Percentiles rank a stretch among this genome's conserved stretches.
phyloP scores from a whole-genome alignment of 2,888 invertebrate species.

The Drosophila buzzatii region DNA sequence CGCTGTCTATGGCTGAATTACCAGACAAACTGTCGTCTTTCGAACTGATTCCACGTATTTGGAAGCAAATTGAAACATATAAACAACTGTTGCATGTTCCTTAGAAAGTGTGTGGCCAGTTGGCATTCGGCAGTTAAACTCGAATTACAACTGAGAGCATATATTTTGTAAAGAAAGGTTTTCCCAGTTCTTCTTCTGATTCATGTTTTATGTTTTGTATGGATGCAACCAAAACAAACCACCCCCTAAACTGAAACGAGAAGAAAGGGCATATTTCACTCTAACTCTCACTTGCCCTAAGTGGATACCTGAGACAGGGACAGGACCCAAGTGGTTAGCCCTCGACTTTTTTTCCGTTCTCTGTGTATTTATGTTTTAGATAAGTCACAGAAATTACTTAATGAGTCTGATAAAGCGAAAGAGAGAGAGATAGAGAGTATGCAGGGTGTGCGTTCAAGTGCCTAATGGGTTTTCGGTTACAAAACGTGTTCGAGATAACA shows the following conservation, averaged over 20 bases:
- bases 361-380: constrained; percentile 40
- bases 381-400: constrained; percentile 75
- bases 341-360: neutral
- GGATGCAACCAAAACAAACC: constrained; percentile 81
- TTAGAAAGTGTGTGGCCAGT: constrained; percentile 40
- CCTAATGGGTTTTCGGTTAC: constrained; percentile 79
- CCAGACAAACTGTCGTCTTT: constrained; percentile 54
- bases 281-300: constrained; percentile 33
- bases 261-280: constrained; percentile 30
- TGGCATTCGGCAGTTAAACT: constrained; percentile 37
- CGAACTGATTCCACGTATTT: constrained; percentile 48
- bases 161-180: constrained; percentile 42
- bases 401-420: constrained; percentile 70
- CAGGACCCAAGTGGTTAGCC: constrained; percentile 60
- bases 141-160: constrained; percentile 58
- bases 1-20: neutral
- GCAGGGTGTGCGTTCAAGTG: constrained; percentile 60
- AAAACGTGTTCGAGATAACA: constrained; percentile 71
- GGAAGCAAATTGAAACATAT: constrained; percentile 53
- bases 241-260: constrained; percentile 55
- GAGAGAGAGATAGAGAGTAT: constrained; percentile 2
- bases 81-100: constrained; percentile 65
- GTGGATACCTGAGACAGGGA: constrained; percentile 70
- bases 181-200: neutral
- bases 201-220: constrained; percentile 16